Evolutionary conservation across 2,888 invertebrate genomes (phyloP), one percentile per base, ranked within the genome.

Genomic region (Myopa tessellatipennis): DNA sequence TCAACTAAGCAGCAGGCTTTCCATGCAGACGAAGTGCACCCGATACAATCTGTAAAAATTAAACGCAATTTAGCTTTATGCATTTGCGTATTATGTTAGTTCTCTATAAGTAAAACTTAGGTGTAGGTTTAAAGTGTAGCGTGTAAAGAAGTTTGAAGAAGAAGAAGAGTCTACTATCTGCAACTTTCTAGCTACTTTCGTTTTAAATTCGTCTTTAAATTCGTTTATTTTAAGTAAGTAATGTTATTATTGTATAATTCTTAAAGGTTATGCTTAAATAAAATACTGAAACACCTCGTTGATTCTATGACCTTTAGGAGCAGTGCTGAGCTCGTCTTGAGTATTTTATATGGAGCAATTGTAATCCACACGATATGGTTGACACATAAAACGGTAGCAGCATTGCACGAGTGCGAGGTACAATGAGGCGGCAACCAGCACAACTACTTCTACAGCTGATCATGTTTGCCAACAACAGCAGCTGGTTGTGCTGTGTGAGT

Each of bases 1-100:
- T n/a, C 18, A 45, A 40, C 50, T 40, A 40, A 68, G 45, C 26
- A 50, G 50, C 63, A 60, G 36, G 63, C 63, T 63, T 63, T 14
- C 3, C 12, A 18, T 68, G 45, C 12, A 45, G 40, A 45, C 14
- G 68, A 45, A 18, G 40, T n/a, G 18, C 12, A 34, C 34, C 4
- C 5, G 34, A 8, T 45, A 45, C 45, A 45, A 10, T 8, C 45
- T 45, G 45, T 10, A 45, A 45, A 45, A 45, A 45, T 60, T 60
- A 8, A 60, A 60, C 6, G 14, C 12, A 14, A 14, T 60, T 16
- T 18, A 60, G 12, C 60, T 60, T 6, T 60, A 18, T 58, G 58
- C 58, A 60, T 8, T 60, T 18, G 7, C 60, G 6, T 16, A 7
- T 18, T 14, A 55, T 55, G 16, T 16, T 10, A 14, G 10, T 26